Evolutionary conservation across 2,888 invertebrate species (phyloP), one percentile per base, ranked within the genome.

Genomic region (Netelia inedita): DNA sequence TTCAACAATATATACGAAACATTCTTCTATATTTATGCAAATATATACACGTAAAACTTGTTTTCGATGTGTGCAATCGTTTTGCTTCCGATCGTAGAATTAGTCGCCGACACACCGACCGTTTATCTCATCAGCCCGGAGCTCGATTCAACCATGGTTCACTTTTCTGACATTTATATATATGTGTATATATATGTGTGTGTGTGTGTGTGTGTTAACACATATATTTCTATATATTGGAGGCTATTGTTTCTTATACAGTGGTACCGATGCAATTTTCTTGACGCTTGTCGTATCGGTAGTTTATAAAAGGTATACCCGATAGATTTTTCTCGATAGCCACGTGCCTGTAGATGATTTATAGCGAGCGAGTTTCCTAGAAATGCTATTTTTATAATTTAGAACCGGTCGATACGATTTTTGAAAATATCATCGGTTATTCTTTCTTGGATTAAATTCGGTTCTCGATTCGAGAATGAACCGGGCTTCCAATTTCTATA

Each of bases 91-190:
- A 81, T 81, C 57, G 55, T 61, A 78, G 78, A 73, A 84, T 84
- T 73, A 75, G 59, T 81, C 63, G 43, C 11, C 19, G 66, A 53
- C 79, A 59, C 50, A 79, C 66, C 57, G 66, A 85, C 53, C 85
- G 85, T 83, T 82, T 85, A 85, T 83, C 79, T 74, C 74, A 85
- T 82, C 61, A 82, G 71, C 53, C 9, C 5, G 59, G 35, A 28
- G 53, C 65, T 63, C 72, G 72, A 72, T 63, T 46, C 14, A 46
- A 46, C 10, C 46, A 10, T 46, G 46, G 46, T 46, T 46, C 46
- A 46, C 35, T 21, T n/a, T 57, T 59, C 28, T 28, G 28, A 35
- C 53, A 50, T 5, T 21, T 50, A 68, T 14, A 50, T 23, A 14
- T 3, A 28, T 59, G 59, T 59, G 6, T n/a, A 55, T n/a, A 8